Base-by-base conservation (phyloP, 2,888 invertebrate genomes). In the Pandemis cinnamomeana region DNA sequence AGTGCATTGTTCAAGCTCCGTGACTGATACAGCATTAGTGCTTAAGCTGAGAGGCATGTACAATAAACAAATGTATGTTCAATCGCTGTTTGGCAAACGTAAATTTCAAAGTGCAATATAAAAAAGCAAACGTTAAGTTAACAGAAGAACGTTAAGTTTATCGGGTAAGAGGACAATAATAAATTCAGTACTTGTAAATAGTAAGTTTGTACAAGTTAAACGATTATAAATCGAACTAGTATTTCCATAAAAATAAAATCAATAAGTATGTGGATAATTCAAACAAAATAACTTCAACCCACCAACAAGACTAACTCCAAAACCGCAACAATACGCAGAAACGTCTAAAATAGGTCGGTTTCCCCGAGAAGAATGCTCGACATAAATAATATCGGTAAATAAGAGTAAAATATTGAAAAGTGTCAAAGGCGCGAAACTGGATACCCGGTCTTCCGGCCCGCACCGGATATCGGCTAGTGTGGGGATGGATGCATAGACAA, bases 391-490 rank as follows among this genome's bases (percentile, higher is more conserved):
- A 83, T 88, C 92, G 86, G 91, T 94, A 93, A 94, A 94, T 94
- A 94, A 93, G 90, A 90, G 91, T 92, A 91, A 93, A 93, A 93
- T 94, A 94, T 94, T 91, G 94, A 89, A 92, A 93, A 94, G 84
- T 92, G 94, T 93, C 94, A 90, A 88, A 90, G 89, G 89, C 88
- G 90, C 88, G 91, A 88, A 91, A 91, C 90, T 91, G 92, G 91
- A 93, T 93, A 91, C 92, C 92, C 27, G 27, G 27, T 36, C 84
- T 91, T 94, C 94, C 94, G 93, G 91, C 89, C 87, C 89, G 87
- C 89, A 88, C 86, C 93, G 93, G 93, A 93, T 93, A 90, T 89
- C 89, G 88, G 87, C 84, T 84, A 73, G 73, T 67, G 67, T 55
- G 85, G 83, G 81, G 83, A 80, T 78, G 83, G 83, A 87, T 85